These are phyloP conservation scores for Lasioglossum calceatum DNA, from an alignment of 2,888 invertebrate genomes.

Conservation along the genomic window DNA sequence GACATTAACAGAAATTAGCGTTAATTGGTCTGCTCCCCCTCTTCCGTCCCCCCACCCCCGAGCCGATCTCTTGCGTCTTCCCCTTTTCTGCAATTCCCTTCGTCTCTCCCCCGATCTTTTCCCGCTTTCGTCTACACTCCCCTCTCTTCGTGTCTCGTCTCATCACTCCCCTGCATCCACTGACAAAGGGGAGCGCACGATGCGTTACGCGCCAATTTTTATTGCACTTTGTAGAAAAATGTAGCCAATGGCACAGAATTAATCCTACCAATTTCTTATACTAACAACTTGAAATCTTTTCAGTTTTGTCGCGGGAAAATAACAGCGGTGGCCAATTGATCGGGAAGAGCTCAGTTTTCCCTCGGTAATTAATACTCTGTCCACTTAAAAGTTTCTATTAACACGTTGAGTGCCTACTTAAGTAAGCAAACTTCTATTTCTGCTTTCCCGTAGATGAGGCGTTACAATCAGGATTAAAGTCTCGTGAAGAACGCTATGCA, in stretches of 20 bases:
- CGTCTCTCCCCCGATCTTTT: constrained; percentile 21
- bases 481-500: background rate
- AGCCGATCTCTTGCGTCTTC: constrained; percentile 15
- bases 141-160: background rate
- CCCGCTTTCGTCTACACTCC: background rate
- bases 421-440: background rate
- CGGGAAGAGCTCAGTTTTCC: background rate
- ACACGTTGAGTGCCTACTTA: background rate
- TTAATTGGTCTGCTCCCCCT: constrained; percentile 80
- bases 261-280: background rate
- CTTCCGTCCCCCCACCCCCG: constrained; percentile 8
- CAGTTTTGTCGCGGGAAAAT: background rate
- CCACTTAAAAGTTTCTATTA: background rate
- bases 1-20: constrained; percentile 82
- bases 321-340: background rate
- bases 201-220: background rate
- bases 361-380: background rate
- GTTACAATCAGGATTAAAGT: background rate
- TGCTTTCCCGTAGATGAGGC: background rate
- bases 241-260: background rate
- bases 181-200: background rate
- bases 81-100: constrained; percentile 25
- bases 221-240: background rate
- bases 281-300: background rate
- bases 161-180: background rate